Evolutionary conservation across 2,797 vertebrate species (phyloP).

Genomic region (Salmo trutta): DNA sequence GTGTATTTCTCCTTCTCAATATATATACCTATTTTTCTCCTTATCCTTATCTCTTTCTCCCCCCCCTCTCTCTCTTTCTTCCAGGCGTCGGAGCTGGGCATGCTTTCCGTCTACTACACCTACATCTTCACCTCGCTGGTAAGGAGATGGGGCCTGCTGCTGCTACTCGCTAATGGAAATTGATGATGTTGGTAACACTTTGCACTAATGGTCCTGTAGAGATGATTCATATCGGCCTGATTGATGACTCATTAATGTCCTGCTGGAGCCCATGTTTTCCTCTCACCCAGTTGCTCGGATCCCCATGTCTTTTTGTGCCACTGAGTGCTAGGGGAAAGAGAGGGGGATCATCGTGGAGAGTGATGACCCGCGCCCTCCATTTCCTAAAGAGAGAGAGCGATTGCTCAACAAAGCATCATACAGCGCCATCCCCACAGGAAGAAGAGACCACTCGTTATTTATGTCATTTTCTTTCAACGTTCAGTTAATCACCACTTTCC

Average conservation of each 20-base stretch:
- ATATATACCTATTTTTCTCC: no score
- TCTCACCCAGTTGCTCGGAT: slow-evolving; percentile 55
- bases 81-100: slow-evolving; percentile 82
- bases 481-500: background rate
- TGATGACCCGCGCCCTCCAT: background rate
- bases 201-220: slow-evolving; percentile 59
- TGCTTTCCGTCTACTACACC: slow-evolving; percentile 97
- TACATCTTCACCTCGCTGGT: slow-evolving; percentile 99
- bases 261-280: slow-evolving; percentile 52
- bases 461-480: background rate
- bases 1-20: no score
- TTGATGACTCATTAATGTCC: slow-evolving; percentile 66
- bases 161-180: slow-evolving; percentile 64
- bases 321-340: slow-evolving; percentile 16
- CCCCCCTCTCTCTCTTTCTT: background rate
- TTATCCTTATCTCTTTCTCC: background rate
- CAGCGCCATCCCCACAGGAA: background rate
- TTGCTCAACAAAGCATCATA: background rate
- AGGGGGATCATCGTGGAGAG: slow-evolving; percentile 7
- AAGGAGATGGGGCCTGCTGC: slow-evolving; percentile 66
- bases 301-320: slow-evolving; percentile 62
- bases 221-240: slow-evolving; percentile 69
- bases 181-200: slow-evolving; percentile 68
- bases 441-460: background rate
- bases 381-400: background rate